phyloP scores from a whole-genome alignment of 92 coral and sea anemone species.

The Phenganax subtilis region DNA sequence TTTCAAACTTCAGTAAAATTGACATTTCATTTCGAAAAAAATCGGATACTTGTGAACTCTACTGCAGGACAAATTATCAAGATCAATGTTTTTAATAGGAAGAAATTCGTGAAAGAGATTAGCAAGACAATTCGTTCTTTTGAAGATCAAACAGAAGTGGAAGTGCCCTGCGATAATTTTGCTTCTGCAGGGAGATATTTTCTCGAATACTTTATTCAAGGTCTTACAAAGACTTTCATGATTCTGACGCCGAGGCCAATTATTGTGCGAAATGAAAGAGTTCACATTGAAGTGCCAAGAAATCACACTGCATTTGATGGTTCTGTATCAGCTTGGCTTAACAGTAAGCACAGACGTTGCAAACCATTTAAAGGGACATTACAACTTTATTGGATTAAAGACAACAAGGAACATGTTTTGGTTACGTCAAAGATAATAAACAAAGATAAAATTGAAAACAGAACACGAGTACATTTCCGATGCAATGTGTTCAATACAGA shows the following conservation, averaged over 20 bases:
- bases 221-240: slow-evolving; percentile 51
- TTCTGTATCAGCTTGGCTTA: slow-evolving; percentile 70
- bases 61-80: not conserved
- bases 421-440: slow-evolving; percentile 66
- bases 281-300: slow-evolving; percentile 58
- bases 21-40: not conserved
- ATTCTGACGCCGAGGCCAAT: slow-evolving; percentile 49
- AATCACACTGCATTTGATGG: slow-evolving; percentile 87
- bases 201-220: slow-evolving; percentile 68
- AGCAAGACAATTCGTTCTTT: not conserved
- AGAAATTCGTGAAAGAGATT: slow-evolving; percentile 2
- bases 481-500: slow-evolving; percentile 74
- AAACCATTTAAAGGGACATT: slow-evolving; percentile 68
- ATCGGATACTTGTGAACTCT: not conserved
- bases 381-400: slow-evolving; percentile 59
- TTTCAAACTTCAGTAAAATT: slow-evolving; percentile 22
- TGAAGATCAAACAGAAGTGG: slow-evolving; percentile 6
- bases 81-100: slow-evolving; percentile 20
- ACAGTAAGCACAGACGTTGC: slow-evolving; percentile 64
- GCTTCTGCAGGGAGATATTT: slow-evolving; percentile 71
- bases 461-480: slow-evolving; percentile 66
- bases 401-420: slow-evolving; percentile 48
- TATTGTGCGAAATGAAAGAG: slow-evolving; percentile 56
- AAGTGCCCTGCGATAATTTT: slow-evolving; percentile 64
- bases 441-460: slow-evolving; percentile 59